phyloP scores from a whole-genome alignment of 2,888 invertebrate species.

The Calliphora vomitoria region DNA sequence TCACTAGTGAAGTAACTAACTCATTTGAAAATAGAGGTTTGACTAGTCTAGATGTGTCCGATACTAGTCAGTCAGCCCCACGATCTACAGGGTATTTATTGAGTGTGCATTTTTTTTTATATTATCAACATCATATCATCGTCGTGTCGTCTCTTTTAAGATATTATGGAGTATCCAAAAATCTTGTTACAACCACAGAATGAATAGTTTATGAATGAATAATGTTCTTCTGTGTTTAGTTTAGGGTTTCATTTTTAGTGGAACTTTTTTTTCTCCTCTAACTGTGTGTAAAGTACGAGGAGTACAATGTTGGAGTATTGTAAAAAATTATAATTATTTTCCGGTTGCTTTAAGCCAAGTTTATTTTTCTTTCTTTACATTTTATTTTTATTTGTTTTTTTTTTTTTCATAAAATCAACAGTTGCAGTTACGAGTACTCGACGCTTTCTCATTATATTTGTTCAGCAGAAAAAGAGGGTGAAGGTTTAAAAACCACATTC shows the following conservation, averaged over 20 bases:
- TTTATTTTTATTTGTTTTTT: slow-evolving; percentile 13
- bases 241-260: slow-evolving; percentile 38
- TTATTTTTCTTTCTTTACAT: slow-evolving; percentile 40
- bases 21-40: no score
- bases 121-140: slow-evolving; percentile 39
- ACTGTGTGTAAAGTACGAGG: slow-evolving; percentile 34
- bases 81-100: not conserved
- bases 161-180: slow-evolving; percentile 54
- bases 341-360: slow-evolving; percentile 70
- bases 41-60: no score
- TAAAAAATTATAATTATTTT: slow-evolving; percentile 70
- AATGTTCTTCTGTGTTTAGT: slow-evolving; percentile 54
- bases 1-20: no score
- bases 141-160: slow-evolving; percentile 20
- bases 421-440: slow-evolving; percentile 49
- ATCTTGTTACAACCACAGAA: slow-evolving; percentile 59
- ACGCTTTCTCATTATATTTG: slow-evolving; percentile 44
- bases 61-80: no score
- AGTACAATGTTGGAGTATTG: slow-evolving; percentile 34
- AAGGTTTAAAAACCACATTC: not conserved
- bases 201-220: slow-evolving; percentile 62
- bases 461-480: not conserved
- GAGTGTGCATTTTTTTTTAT: slow-evolving; percentile 23
- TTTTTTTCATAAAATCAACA: slow-evolving; percentile 54
- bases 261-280: slow-evolving; percentile 29